A percentile compares a stretch with the other conserved stretches of the same genome.
Evolutionary conservation across 1,140 invertebrate genomes (phyloP).

Genomic region (Brachionus calyciflorus): DNA sequence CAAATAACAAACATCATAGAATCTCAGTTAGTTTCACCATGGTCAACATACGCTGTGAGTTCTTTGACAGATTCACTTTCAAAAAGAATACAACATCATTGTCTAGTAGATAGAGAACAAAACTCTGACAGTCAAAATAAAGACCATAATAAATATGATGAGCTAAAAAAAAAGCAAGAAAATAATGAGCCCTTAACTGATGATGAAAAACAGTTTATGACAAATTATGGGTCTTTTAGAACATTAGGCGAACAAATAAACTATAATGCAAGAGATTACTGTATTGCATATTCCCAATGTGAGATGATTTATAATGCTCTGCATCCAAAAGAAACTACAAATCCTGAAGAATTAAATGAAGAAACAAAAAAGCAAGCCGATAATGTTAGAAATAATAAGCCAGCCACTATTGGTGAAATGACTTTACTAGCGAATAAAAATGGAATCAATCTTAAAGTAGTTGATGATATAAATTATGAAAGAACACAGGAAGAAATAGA

Average conservation of each 20-base stretch:
- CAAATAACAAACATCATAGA: background rate
- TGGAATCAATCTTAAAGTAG: too few relatives aligned
- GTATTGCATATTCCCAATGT: background rate
- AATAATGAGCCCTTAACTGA: background rate
- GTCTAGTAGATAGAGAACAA: background rate
- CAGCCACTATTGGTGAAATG: too few relatives aligned
- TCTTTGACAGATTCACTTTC: background rate
- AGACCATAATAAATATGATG: background rate
- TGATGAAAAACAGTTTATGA: background rate
- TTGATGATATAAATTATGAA: too few relatives aligned
- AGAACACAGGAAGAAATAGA: too few relatives aligned
- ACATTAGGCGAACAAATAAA: conserved; percentile 19
- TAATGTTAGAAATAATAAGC: too few relatives aligned
- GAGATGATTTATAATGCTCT: background rate
- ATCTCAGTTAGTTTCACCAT: background rate
- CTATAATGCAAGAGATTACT: background rate
- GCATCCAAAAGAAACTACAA: too few relatives aligned
- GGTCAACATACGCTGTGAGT: conserved; percentile 1
- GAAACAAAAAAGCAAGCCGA: too few relatives aligned
- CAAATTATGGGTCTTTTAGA: background rate
- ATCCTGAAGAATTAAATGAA: too few relatives aligned
- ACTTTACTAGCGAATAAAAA: too few relatives aligned
- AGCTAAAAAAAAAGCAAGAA: background rate
- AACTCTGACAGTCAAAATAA: conserved; percentile 4
- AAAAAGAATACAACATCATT: background rate